phyloP scores from a whole-genome alignment of 2,113 vertebrate genomes.

The Sclerurus mexicanus region DNA sequence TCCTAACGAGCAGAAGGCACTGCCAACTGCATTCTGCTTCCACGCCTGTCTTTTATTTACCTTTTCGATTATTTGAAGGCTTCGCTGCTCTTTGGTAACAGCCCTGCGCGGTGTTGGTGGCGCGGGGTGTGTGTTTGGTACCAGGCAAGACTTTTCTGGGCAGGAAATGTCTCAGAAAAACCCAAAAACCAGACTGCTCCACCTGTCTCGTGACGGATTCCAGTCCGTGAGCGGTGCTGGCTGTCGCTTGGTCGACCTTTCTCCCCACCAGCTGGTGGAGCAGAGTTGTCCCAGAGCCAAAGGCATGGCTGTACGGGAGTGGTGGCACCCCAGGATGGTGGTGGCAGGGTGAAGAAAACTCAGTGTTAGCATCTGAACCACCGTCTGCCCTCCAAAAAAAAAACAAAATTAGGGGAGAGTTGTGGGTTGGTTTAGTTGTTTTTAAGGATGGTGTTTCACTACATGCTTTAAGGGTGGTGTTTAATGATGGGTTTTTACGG shows the following conservation, averaged over 20 bases:
- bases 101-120: background rate
- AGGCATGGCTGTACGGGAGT: background rate
- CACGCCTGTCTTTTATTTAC: slow-evolving; percentile 10
- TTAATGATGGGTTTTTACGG: accelerated
- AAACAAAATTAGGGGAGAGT: background rate
- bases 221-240: background rate
- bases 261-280: slow-evolving; percentile 38
- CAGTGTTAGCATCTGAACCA: background rate
- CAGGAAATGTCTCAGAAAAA: background rate
- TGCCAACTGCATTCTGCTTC: background rate
- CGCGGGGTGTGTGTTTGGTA: background rate
- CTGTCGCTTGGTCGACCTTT: background rate
- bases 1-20: slow-evolving; percentile 54
- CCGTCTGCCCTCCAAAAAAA: background rate
- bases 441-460: background rate
- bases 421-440: background rate
- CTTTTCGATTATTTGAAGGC: slow-evolving; percentile 38
- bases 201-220: background rate
- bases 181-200: background rate
- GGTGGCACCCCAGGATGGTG: background rate
- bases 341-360: background rate
- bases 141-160: background rate
- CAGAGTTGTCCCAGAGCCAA: slow-evolving; percentile 10
- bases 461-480: background rate
- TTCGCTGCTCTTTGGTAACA: background rate